Percentiles rank a stretch among this genome's conserved stretches.
phyloP scores from a whole-genome alignment of 2,113 vertebrate genomes.

The Chascanopsetta lugubris region DNA sequence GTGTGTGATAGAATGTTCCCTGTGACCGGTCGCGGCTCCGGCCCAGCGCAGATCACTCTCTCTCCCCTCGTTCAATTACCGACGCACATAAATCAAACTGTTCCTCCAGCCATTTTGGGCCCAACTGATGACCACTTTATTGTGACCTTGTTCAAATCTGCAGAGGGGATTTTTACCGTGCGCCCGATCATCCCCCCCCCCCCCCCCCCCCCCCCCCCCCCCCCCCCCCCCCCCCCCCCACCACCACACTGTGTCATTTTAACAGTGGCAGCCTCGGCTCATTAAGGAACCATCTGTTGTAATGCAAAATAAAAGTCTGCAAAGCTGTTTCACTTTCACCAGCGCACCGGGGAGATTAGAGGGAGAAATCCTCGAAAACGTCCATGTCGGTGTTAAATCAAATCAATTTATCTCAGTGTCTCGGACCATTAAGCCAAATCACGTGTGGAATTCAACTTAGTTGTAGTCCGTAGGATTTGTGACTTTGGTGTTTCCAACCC shows the following conservation, averaged over 20 bases:
- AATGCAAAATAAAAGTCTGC: conserved; percentile 50
- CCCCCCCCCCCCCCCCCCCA: too few relatives aligned
- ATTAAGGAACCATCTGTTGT: conserved; percentile 74
- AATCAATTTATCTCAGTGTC: too few relatives aligned
- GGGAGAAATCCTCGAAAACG: too few relatives aligned
- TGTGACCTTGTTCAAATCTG: conserved; percentile 72
- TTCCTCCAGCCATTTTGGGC: conserved; percentile 55
- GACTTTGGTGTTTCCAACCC: too few relatives aligned
- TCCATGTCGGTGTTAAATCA: neutral
- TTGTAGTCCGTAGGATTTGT: too few relatives aligned
- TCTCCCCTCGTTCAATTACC: conserved; percentile 64
- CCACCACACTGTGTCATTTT: conserved; percentile 55
- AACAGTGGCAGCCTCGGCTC: conserved; percentile 60
- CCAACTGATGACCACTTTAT: conserved; percentile 61
- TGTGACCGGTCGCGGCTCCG: conserved; percentile 47
- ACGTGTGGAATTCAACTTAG: too few relatives aligned
- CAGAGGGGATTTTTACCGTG: conserved; percentile 45
- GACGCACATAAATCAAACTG: conserved; percentile 61
- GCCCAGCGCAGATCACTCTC: conserved; percentile 55
- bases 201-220: too few relatives aligned
- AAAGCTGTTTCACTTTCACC: conserved; percentile 15
- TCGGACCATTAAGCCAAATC: too few relatives aligned
- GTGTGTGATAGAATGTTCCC: conserved; percentile 39
- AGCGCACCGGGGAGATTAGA: conserved; percentile 21
- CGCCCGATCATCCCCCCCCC: conserved; percentile 17